A percentile compares a stretch with the other conserved stretches of the same genome.
Conservation (phyloP, 2,113 vertebrate genomes). For the Ptilonorhynchus violaceus region DNA sequence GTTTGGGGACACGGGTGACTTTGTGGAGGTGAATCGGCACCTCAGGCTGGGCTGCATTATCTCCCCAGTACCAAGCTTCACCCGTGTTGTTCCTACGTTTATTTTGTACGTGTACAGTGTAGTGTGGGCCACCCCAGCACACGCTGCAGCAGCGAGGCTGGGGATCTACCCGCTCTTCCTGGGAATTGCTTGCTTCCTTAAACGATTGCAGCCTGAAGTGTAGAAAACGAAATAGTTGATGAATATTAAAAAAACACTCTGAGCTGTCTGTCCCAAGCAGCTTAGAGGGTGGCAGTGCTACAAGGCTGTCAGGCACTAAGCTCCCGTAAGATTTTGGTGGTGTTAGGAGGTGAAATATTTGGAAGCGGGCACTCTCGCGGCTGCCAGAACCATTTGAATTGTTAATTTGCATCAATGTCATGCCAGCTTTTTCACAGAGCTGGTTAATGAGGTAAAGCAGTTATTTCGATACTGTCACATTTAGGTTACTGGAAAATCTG, state of each 20-base stretch:
- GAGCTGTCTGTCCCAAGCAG: neutral
- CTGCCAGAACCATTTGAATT: slow-evolving; percentile 42
- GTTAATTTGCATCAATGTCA: slow-evolving; percentile 50
- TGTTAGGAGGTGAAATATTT: slow-evolving; percentile 23
- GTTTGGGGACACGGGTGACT: neutral
- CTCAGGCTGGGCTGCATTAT: neutral
- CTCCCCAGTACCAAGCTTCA: accelerated
- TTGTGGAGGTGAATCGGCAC: neutral
- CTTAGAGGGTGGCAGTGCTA: neutral
- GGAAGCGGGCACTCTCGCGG: neutral
- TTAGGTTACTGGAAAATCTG: slow-evolving; percentile 35
- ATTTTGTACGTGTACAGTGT: accelerated
- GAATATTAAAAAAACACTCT: neutral
- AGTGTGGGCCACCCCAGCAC: accelerated
- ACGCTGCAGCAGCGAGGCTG: accelerated
- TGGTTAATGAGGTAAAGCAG: slow-evolving; percentile 30
- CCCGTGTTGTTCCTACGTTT: accelerated
- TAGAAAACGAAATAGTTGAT: neutral
- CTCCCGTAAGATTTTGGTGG: neutral
- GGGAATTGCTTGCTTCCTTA: neutral
- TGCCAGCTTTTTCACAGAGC: slow-evolving; percentile 4
- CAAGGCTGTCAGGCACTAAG: neutral
- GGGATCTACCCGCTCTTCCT: neutral
- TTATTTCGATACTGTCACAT: neutral
- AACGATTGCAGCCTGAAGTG: neutral